Evolutionary conservation across 2,113 vertebrate species (phyloP).

Genomic region (Cyprinodon variegatus): DNA sequence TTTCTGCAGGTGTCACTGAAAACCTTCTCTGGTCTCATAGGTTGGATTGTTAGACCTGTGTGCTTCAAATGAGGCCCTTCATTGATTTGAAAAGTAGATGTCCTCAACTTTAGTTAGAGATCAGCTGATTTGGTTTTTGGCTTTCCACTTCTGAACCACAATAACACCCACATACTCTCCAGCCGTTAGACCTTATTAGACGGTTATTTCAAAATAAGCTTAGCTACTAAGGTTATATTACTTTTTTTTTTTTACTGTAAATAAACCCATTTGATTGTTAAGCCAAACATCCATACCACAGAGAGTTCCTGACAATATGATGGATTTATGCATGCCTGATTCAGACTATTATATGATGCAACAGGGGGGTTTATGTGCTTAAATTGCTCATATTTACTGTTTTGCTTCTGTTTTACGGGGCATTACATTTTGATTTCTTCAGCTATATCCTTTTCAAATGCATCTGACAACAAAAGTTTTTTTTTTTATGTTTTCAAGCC

Average conservation of each 20-base stretch:
- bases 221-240: no score
- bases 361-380: background rate
- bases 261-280: no score
- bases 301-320: background rate
- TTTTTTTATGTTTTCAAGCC: no score
- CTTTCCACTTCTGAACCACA: background rate
- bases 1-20: background rate
- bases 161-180: background rate
- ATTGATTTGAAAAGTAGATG: slow-evolving; percentile 3
- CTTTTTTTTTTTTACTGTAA: no score
- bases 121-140: background rate
- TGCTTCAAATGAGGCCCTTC: slow-evolving; percentile 7
- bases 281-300: no score
- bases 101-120: background rate
- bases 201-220: no score
- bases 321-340: background rate
- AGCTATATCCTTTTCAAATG: background rate
- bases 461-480: background rate
- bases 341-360: background rate
- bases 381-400: background rate
- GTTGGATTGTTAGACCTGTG: background rate
- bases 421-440: background rate
- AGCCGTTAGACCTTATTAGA: background rate
- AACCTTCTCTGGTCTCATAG: accelerated
- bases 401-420: no score